Percentiles rank a stretch among this genome's conserved stretches.
Conservation (phyloP, 2,888 invertebrate genomes). For the Eupeodes latifasciatus region DNA sequence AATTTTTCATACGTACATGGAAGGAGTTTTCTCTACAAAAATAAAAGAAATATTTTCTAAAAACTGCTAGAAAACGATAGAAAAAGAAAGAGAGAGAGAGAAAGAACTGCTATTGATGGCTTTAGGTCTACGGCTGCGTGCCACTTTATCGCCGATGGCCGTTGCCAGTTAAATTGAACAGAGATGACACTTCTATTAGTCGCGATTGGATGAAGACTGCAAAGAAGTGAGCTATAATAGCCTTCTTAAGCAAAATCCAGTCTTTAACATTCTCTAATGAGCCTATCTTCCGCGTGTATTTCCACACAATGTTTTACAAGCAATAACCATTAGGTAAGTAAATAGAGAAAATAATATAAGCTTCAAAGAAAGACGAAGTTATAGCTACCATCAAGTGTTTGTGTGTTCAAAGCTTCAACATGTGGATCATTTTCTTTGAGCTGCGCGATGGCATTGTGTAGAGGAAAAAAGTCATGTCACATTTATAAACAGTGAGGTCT, state of each 20-base stretch:
- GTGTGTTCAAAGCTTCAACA: neutral
- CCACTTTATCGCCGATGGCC: too few relatives aligned
- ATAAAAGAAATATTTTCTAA: too few relatives aligned
- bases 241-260: constrained; percentile 30
- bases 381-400: neutral
- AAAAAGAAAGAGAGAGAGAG: neutral
- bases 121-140: neutral
- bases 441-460: constrained; percentile 16
- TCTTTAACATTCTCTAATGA: constrained; percentile 57
- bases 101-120: neutral
- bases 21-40: neutral
- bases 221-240: constrained; percentile 34
- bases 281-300: constrained; percentile 68
- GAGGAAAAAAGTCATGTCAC: constrained; percentile 29
- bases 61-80: too few relatives aligned
- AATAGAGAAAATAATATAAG: constrained; percentile 33
- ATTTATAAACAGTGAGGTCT: constrained; percentile 5
- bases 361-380: constrained; percentile 36
- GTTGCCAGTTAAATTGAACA: constrained; percentile 36
- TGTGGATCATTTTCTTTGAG: constrained; percentile 61
- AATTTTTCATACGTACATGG: neutral
- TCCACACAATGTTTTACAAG: constrained; percentile 20
- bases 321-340: constrained; percentile 62
- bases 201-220: constrained; percentile 16
- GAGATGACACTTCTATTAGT: constrained; percentile 51